Base-by-base conservation (phyloP, 2,797 vertebrate species). In the Setipinna tenuifilis region DNA sequence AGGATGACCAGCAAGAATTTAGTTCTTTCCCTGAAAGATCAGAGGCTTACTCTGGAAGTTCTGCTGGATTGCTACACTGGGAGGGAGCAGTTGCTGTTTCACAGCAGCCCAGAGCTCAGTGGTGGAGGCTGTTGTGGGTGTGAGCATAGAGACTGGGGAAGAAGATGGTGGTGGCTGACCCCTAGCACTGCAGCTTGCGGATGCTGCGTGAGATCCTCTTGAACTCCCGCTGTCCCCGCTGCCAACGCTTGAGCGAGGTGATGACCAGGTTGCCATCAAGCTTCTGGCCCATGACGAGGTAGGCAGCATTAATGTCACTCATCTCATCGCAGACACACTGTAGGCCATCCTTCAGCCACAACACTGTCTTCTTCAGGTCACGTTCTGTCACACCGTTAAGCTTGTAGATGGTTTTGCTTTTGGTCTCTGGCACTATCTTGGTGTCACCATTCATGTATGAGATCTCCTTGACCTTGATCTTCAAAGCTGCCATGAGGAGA, bases 401-500 rank as follows among this genome's bases (percentile, higher is more conserved):
- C 95, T 98, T 99, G 94, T 99, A 99, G 89, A 99, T 97, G 91
- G 97, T 98, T 92, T 98, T 99, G 95, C 97, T 98, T 94, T 99
- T 99, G 91, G 95, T 96, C 94, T 99, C 98, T 0, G 98, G 97
- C 86, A 98, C 96, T 91, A 99, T 99, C 91, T 98, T 99, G 90
- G 98, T 99, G 93, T 99, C 98, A 3, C 98, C 96, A 88, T 99
- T 98, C 94, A 98, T 96, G 95, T 99, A 99, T 87, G 97, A 97
- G 93, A 99, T 98, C 95, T 99, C 98, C 93, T 99, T 99, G 84
- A 99, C 98, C 96, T 99, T 99, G 95, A 99, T 99, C 95, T 99
- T 99, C 92, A 99, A 93, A 75, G 97, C 98, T 99, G 90, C 0
- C 54, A 83, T 90, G 65, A 75, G 86, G 90, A 89, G 46, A 82